Conservation (phyloP, 2,888 invertebrate species). For the Phyllotreta striolata region DNA sequence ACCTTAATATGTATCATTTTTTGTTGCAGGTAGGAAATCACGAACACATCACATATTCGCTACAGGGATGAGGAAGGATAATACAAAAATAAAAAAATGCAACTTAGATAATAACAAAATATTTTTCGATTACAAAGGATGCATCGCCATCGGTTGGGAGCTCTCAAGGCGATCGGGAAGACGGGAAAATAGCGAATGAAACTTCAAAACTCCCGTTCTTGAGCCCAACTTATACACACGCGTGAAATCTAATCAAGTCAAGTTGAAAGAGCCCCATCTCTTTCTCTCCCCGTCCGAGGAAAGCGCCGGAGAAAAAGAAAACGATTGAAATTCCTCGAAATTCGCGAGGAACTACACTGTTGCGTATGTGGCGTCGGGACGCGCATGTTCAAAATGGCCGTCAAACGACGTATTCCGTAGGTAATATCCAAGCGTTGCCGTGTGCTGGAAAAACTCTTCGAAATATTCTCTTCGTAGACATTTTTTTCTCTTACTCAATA, state of each 20-base stretch:
- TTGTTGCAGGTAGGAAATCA: slow-evolving; percentile 20
- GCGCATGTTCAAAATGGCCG: slow-evolving; percentile 59
- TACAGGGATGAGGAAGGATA: slow-evolving; percentile 13
- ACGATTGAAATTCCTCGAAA: slow-evolving; percentile 45
- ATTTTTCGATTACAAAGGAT: slow-evolving; percentile 5
- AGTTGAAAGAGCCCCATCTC: slow-evolving; percentile 45
- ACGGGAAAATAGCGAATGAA: slow-evolving; percentile 56
- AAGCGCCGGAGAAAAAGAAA: slow-evolving; percentile 46
- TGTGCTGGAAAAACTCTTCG: slow-evolving; percentile 13
- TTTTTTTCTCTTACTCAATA: background rate
- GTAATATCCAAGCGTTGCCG: slow-evolving; percentile 25
- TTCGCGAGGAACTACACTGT: slow-evolving; percentile 51
- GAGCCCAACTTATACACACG: slow-evolving; percentile 51
- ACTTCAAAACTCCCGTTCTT: slow-evolving; percentile 48
- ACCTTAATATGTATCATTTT: slow-evolving; percentile 30
- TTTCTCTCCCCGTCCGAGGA: slow-evolving; percentile 38
- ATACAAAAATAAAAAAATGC: background rate
- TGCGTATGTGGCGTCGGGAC: slow-evolving; percentile 47
- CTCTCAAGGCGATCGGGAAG: slow-evolving; percentile 39
- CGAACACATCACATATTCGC: slow-evolving; percentile 38
- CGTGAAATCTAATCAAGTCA: slow-evolving; percentile 50
- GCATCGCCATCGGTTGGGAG: slow-evolving; percentile 7
- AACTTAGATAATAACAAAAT: too few relatives aligned
- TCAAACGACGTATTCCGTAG: slow-evolving; percentile 42
- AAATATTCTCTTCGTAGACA: slow-evolving; percentile 2